These are phyloP conservation scores for Oreohelix idahoensis DNA, from an alignment of 1,140 invertebrate genomes.

Conservation along the genomic window DNA sequence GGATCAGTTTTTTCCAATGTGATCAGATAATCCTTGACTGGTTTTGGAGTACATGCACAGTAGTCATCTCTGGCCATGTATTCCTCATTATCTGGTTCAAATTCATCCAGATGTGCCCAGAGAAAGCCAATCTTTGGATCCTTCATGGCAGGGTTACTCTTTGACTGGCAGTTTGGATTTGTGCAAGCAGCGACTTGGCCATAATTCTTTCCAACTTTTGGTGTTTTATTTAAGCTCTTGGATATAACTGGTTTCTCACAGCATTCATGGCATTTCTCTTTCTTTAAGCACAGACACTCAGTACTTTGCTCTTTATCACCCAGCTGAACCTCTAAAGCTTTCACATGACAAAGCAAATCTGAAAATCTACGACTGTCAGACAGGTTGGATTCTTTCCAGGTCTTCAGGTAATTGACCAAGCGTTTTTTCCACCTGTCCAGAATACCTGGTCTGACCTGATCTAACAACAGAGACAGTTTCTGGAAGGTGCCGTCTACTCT, in stretches of 20 bases:
- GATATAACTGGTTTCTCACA: not conserved
- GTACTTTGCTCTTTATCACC: too few species aligned
- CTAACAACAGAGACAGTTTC: not conserved
- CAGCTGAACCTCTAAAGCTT: not conserved
- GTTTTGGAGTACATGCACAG: not conserved
- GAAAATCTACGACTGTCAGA: not conserved
- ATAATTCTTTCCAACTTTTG: not conserved
- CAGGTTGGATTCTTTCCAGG: not conserved
- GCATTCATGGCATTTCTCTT: not conserved
- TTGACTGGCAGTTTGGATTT: not conserved
- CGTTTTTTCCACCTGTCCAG: not conserved
- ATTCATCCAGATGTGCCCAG: not conserved
- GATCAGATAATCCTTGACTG: not conserved
- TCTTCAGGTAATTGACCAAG: not conserved
- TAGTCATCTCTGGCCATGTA: not conserved
- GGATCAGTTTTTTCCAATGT: not conserved
- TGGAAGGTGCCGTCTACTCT: not conserved
- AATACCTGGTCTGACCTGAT: not conserved
- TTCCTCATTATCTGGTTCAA: not conserved
- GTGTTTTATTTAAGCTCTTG: not conserved
- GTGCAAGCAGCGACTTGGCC: not conserved
- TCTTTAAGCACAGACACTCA: not conserved
- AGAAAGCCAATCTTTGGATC: not conserved
- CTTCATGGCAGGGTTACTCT: not conserved
- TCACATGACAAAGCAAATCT: not conserved